Base-by-base conservation (phyloP, 2,888 invertebrate genomes). In the Campaea margaritaria region DNA sequence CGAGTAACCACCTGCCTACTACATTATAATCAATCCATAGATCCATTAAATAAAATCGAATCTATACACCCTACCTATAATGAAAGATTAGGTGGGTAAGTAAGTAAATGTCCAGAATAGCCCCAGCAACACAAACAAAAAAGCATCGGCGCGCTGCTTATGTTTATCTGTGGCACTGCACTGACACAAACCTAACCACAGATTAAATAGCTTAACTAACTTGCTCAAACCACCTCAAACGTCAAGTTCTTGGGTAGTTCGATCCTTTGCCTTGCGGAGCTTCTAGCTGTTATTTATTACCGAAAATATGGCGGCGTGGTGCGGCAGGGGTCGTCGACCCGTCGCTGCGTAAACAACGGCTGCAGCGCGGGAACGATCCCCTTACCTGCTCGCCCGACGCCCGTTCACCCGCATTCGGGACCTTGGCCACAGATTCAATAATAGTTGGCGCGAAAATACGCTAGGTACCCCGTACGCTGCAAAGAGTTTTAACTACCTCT, bases 231-330 rank as follows among this genome's bases (percentile, higher is more conserved):
- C 2, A 11, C 16, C 36, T n/a, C 36, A 36, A n/a, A 36, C 36
- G 12, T 16, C 16, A 16, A 10, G 15, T 42, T 11, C 31, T 31
- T 21, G 10, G n/a, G 51, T 46, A 47, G 79, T 89, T 89, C 89
- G 89, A 89, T 89, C 87, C 48, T 52, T n/a, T 83, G 83, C 82
- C 82, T 82, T 85, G 86, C 84, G 86, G 83, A 83, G 82, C 80
- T 52, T 84, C 83, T 87, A 86, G 87, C 83, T 86, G 87, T 88
- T 88, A 89, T 89, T 91, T 91, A 89, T 87, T 89, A 87, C 87
- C 88, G 81, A 89, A 86, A 89, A 89, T 88, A 89, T 87, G 85
- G 85, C 86, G 85, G 86, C 86, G 82, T 88, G 89, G 83, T 84
- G 85, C 83, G 84, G 79, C 82, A 78, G 81, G 78, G 88, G 86